Evolutionary conservation across 92 coral and sea anemone species (phyloP).

Genomic region (Zoanthus sansibaricus): DNA sequence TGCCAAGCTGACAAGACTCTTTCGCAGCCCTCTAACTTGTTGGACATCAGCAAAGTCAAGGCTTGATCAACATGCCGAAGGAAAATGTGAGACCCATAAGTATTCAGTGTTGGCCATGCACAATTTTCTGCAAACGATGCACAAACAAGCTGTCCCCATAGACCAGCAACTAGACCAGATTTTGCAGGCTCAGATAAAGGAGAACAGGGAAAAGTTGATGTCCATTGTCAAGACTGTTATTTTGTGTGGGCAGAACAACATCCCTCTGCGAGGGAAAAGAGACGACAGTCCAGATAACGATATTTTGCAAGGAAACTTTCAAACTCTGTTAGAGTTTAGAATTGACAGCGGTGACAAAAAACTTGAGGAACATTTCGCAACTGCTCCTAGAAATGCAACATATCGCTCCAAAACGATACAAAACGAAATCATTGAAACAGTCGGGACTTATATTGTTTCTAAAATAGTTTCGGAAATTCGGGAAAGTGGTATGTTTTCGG

Average conservation of each 20-base stretch:
- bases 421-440: slow-evolving; percentile 63
- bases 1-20: slow-evolving; percentile 22
- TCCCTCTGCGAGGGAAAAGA: slow-evolving; percentile 62
- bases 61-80: slow-evolving; percentile 38
- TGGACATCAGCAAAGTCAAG: slow-evolving; percentile 41
- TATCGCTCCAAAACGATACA: slow-evolving; percentile 62
- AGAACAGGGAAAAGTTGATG: slow-evolving; percentile 67
- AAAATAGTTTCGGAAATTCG: slow-evolving; percentile 31
- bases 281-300: slow-evolving; percentile 66
- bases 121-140: slow-evolving; percentile 43
- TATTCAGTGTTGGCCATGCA: slow-evolving; percentile 47
- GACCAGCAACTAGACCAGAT: slow-evolving; percentile 42
- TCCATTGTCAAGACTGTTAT: slow-evolving; percentile 68
- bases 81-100: slow-evolving; percentile 38
- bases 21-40: neutral
- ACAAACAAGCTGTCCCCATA: slow-evolving; percentile 40
- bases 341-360: slow-evolving; percentile 65
- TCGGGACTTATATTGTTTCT: slow-evolving; percentile 54
- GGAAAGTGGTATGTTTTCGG: slow-evolving; percentile 22
- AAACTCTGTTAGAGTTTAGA: slow-evolving; percentile 69
- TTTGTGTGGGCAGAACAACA: slow-evolving; percentile 68
- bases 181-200: slow-evolving; percentile 54
- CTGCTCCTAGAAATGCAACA: slow-evolving; percentile 71
- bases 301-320: slow-evolving; percentile 65
- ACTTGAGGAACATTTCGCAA: slow-evolving; percentile 62